A percentile compares a stretch with the other conserved stretches of the same genome.
phyloP scores from a whole-genome alignment of 2,797 vertebrate species.

The Poecile montanus region DNA sequence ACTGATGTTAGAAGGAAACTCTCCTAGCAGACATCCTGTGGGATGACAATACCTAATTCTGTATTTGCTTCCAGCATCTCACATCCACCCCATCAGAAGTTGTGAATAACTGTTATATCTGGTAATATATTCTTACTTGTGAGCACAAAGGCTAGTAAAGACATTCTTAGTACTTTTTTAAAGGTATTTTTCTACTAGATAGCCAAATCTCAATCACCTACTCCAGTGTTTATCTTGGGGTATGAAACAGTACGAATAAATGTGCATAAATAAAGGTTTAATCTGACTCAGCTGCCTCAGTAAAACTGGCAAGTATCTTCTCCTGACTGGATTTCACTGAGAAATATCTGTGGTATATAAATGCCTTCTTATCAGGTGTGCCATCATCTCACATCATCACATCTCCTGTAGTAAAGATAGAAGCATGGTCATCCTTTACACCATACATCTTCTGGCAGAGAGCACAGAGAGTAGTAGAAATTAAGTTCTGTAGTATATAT shows the following conservation, averaged over 20 bases:
- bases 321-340: background rate
- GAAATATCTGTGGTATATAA: background rate
- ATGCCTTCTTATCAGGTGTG: background rate
- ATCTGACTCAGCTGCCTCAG: background rate
- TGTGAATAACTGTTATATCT: background rate
- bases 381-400: background rate
- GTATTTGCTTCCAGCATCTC: background rate
- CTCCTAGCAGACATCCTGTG: slow-evolving; percentile 27
- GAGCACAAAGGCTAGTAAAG: background rate
- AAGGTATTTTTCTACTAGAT: background rate
- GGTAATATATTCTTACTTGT: background rate
- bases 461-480: slow-evolving; percentile 31
- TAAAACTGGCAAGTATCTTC: background rate
- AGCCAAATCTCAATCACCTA: background rate
- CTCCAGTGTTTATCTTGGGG: background rate
- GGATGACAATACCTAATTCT: background rate
- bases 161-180: background rate
- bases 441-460: background rate
- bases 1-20: slow-evolving; percentile 21
- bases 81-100: background rate
- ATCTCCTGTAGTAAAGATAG: background rate
- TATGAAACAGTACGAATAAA: background rate
- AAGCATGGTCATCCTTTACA: background rate
- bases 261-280: background rate
- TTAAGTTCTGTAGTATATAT: slow-evolving; percentile 17